phyloP scores from a whole-genome alignment of 1,140 invertebrate genomes.

The Scaptodrosophila lebanonensis region DNA sequence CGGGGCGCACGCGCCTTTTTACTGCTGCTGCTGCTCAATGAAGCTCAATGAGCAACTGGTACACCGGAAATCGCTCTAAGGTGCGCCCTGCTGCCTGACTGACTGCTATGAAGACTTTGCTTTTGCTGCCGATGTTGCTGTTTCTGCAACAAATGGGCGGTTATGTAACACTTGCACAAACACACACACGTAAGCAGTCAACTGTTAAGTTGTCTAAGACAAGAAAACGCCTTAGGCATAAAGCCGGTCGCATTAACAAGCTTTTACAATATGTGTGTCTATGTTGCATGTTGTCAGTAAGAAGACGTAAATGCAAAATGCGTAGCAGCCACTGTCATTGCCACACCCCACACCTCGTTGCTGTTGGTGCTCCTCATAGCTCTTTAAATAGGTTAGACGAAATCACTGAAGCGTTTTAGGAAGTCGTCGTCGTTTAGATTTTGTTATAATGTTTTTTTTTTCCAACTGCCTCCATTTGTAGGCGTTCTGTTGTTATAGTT shows the following conservation, averaged over 20 bases:
- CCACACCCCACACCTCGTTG: background rate
- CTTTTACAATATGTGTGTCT: no score
- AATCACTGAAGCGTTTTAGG: slow-evolving; percentile 74
- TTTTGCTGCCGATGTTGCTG: slow-evolving; percentile 5
- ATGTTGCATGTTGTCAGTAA: background rate
- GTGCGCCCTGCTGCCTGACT: slow-evolving; percentile 48
- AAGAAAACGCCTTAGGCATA: slow-evolving; percentile 20
- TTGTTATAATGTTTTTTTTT: no score
- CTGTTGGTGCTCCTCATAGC: background rate
- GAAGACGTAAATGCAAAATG: slow-evolving; percentile 43
- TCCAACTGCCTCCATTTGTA: slow-evolving; percentile 28
- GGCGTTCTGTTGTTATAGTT: slow-evolving; percentile 44
- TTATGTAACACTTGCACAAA: slow-evolving; percentile 34
- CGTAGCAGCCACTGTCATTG: slow-evolving; percentile 31
- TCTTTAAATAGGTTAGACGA: slow-evolving; percentile 57
- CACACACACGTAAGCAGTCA: slow-evolving; percentile 40
- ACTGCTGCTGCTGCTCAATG: slow-evolving; percentile 22
- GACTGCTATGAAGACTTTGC: slow-evolving; percentile 29
- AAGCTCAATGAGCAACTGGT: slow-evolving; percentile 66
- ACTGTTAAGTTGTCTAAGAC: slow-evolving; percentile 55
- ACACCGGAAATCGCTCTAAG: slow-evolving; percentile 73
- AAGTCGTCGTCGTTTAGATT: slow-evolving; percentile 50
- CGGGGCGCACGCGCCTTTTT: background rate
- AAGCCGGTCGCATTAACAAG: slow-evolving; percentile 36
- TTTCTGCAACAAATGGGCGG: slow-evolving; percentile 49